Base-by-base conservation (phyloP, 2,797 vertebrate genomes). In the Chelonia mydas region DNA sequence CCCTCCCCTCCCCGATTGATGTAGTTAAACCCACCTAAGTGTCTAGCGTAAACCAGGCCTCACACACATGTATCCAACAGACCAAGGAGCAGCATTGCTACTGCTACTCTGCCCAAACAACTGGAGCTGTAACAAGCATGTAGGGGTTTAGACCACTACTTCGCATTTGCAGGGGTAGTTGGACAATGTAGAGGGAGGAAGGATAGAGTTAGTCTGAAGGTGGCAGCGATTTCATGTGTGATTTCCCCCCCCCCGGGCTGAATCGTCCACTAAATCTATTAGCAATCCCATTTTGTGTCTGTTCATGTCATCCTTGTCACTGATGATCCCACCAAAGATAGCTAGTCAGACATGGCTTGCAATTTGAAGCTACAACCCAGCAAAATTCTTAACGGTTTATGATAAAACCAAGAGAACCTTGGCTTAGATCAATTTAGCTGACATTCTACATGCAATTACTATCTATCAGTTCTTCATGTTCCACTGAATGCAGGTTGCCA, bases 401-500 rank as follows among this genome's bases (percentile, higher is more conserved):
- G 9, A 89, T 77, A 92, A 87, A 74, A 25, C 33, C 80, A 72
- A 47, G 41, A 86, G 51, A 86, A 2, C 1, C 90, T 68, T 72
- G 9, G 2, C 81, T 92, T 72, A 77, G 28, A 37, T 94, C 76
- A 90, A 89, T 84, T 57, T 9, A 53, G 0, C 6, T 81, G 21
- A 31, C 13, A 74, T 49, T 82, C 28, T 11, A 16, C 33, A 16
- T 21, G 33, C 61, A 37, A 21, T 10, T 25, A 65, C 3, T 90
- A 3, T 23, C 61, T 68, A 68, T 17, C 61, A 17, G 7, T 37
- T 68, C 6, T 72, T 79, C 68, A 57, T 11, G 9, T 41, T 41
- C 55, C 0, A 0, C 3, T 72, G 50, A 2, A 6, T 81, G 19
- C 31, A 11, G 61, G 72, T 4, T 79, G 5, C 37, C 3, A 7